Base-by-base conservation (phyloP, 2,797 vertebrate genomes). In the Arrhamphus sclerolepis region DNA sequence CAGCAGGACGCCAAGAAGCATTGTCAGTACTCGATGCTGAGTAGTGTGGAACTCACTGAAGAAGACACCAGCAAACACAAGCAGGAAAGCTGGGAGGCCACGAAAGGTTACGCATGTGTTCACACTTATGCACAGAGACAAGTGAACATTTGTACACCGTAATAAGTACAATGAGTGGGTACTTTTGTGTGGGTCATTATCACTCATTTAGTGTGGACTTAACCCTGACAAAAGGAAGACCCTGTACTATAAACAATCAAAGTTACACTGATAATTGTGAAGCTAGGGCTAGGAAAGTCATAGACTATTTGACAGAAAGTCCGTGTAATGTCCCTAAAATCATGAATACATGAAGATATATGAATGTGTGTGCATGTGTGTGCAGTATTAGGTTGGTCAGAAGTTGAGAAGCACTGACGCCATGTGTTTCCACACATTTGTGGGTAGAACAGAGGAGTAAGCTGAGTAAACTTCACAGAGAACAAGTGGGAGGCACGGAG, bases 381-480 rank as follows among this genome's bases (percentile, higher is more conserved):
- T 73, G 53, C 77, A 70, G 75, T 34, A 34, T 34, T 34, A 34
- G 31, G 31, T 41, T 70, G 74, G 75, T 72, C 53, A 63, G 46
- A 62, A 68, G 57, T 39, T 57, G 56, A 77, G 71, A 67, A 48
- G 59, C 46, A 63, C 66, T 3, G 70, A 82, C 56, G 75, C 81
- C 80, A 83, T 63, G 62, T 81, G 72, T 85, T 74, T 84, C 77
- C 77, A 80, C 68, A 69, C 69, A 75, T 81, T 80, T 79, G 52
- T 75, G 59, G 62, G 54, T 70, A 69, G 70, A 71, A 69, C 62
- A 57, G 70, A 77, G 58, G 62, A 72, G 81, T 86, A 81, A 84
- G 80, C 82, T 83, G 78, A 75, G 76, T 79, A 75, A 77, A 84
- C 76, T 63, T 77, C 56, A 76, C 48, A 74, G 41, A 41, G 19